Base-by-base conservation (phyloP, 2,888 invertebrate species). In the Lithophane semibrunnea region DNA sequence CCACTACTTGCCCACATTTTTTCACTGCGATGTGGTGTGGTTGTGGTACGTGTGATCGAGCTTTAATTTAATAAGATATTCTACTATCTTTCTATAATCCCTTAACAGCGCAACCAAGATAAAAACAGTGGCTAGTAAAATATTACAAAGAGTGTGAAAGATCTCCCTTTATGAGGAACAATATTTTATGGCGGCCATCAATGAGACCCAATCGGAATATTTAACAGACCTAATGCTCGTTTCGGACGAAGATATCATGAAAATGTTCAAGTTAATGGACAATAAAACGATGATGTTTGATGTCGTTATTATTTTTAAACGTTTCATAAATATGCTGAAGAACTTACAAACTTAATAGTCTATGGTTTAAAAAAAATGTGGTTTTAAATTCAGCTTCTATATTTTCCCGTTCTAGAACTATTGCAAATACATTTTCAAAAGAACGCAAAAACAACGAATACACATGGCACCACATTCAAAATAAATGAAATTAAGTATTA, bases 171-270 rank as follows among this genome's bases (percentile, higher is more conserved):
- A 91, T 87, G 75, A 75, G 67, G 68, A 66, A 66, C 61, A 56
- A 79, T 85, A 80, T 90, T 90, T 90, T 89, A 90, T 88, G 77
- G 52, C 69, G 68, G 75, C 77, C 84, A 88, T 90, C 86, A 87
- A 82, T 83, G 74, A 63, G 82, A 88, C 87, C 75, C 84, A 80
- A 88, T 87, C 80, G 83, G 88, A 88, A 88, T 90, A 86, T 86
- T 83, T 75, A 87, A 84, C 80, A 79, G 82, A 73, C 82, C 68
- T 79, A 80, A 84, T 81, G 80, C 78, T 60, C 70, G 67, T 75
- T 84, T 73, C n/a, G 71, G 58, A 70, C 66, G 54, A 61, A 84
- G 72, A 75, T 75, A 85, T 73, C 66, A 72, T 75, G 64, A 67
- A 75, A 75, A 81, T 66, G 29, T 73, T 72, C 58, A 49, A 85